Evolutionary conservation across 2,888 invertebrate genomes (phyloP).

Genomic region (Drosophila peninsularis): DNA sequence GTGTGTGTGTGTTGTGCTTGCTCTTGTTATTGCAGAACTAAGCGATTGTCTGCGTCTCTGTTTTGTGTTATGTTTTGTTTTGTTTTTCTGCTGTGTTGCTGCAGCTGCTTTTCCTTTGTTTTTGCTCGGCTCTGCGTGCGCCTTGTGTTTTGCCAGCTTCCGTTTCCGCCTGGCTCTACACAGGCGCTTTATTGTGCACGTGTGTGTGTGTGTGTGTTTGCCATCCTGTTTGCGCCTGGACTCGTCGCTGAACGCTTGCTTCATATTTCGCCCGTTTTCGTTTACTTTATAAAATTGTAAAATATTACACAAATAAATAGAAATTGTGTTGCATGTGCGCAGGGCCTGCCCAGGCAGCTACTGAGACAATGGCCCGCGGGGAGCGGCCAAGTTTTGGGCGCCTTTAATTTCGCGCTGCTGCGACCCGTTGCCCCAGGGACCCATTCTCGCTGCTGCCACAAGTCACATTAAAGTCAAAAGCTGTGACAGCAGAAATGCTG

Average conservation of each 20-base stretch:
- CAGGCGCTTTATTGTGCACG: not conserved
- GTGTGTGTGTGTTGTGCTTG: slow-evolving; percentile 8
- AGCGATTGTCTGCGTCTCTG: slow-evolving; percentile 47
- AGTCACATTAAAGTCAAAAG: slow-evolving; percentile 72
- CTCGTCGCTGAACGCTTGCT: slow-evolving; percentile 49
- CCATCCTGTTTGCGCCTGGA: slow-evolving; percentile 70
- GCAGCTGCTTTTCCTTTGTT: slow-evolving; percentile 67
- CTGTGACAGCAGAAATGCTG: slow-evolving; percentile 59
- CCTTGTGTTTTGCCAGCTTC: slow-evolving; percentile 63
- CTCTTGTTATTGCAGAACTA: slow-evolving; percentile 31
- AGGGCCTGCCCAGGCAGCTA: slow-evolving; percentile 46
- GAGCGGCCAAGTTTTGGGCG: slow-evolving; percentile 38
- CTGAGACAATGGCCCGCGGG: slow-evolving; percentile 57
- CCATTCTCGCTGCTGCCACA: slow-evolving; percentile 17
- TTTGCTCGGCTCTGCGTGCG: slow-evolving; percentile 49
- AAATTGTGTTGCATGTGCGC: slow-evolving; percentile 40
- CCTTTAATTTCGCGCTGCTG: slow-evolving; percentile 66
- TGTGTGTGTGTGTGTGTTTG: slow-evolving; percentile 31
- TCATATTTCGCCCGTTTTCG: slow-evolving; percentile 57
- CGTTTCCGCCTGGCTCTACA: slow-evolving; percentile 58
- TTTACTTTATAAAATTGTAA: slow-evolving; percentile 78
- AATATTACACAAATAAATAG: slow-evolving; percentile 77
- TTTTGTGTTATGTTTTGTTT: slow-evolving; percentile 36
- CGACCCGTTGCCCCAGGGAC: not conserved
- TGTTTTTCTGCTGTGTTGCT: slow-evolving; percentile 55